Conservation (phyloP, 2,113 vertebrate species). For the Himantopus leucocephalus region DNA sequence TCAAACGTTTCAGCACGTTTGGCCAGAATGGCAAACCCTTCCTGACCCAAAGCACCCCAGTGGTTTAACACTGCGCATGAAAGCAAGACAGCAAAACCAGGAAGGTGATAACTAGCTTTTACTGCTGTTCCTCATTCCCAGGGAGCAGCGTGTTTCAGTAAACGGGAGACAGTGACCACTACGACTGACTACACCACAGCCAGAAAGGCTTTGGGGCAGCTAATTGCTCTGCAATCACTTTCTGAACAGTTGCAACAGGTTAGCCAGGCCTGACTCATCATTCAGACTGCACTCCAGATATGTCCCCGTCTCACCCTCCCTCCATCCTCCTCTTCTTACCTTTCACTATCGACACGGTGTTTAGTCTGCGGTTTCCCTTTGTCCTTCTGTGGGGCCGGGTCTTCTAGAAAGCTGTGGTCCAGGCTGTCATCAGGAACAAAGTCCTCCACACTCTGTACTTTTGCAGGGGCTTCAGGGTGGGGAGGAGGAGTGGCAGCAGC, state of each 20-base stretch:
- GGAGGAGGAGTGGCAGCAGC: not conserved
- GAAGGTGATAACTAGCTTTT: not conserved
- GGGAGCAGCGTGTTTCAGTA: not conserved
- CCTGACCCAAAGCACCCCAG: not conserved
- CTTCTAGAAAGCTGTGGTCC: slow-evolving; percentile 92
- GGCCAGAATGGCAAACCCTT: not conserved
- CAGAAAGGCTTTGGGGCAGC: not conserved
- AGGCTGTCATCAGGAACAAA: slow-evolving; percentile 90
- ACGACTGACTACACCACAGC: fast-evolving
- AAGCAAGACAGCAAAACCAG: not conserved
- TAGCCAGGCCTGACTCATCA: not conserved
- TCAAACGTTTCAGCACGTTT: not conserved
- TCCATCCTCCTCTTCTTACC: slow-evolving; percentile 66
- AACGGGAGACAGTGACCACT: not conserved
- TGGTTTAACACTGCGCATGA: not conserved
- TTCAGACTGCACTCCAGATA: not conserved
- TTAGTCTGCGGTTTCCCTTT: slow-evolving; percentile 16
- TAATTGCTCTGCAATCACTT: not conserved
- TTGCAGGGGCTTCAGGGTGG: slow-evolving; percentile 30
- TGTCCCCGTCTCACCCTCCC: not conserved
- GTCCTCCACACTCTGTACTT: slow-evolving; percentile 87
- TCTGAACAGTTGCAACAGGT: not conserved
- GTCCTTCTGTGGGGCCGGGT: slow-evolving; percentile 59
- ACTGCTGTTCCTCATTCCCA: not conserved
- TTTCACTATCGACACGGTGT: slow-evolving; percentile 82